Percentiles rank a stretch among this genome's conserved stretches.
phyloP scores from a whole-genome alignment of 64 coral and sea anemone species.

The Pocillopora damicornis region DNA sequence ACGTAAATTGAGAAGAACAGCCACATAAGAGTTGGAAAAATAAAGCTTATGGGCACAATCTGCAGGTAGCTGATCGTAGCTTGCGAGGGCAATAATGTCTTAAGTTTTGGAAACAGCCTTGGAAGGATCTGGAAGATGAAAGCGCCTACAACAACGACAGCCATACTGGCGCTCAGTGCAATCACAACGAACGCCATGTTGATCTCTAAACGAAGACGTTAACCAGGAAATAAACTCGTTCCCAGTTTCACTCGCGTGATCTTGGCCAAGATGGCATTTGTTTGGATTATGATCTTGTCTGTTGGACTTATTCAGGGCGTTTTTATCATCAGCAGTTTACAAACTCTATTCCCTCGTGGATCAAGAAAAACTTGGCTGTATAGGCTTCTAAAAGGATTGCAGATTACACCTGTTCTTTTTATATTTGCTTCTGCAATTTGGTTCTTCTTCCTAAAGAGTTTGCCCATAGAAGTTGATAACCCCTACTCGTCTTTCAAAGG shows the following conservation, averaged over 20 bases:
- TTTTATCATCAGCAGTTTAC: slow-evolving; percentile 86
- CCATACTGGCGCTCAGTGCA: not conserved
- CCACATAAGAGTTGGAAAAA: slow-evolving; percentile 60
- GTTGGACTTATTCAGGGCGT: slow-evolving; percentile 85
- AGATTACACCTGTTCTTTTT: slow-evolving; percentile 71
- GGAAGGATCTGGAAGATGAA: slow-evolving; percentile 80
- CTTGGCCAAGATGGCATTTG: slow-evolving; percentile 78
- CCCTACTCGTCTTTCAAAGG: slow-evolving; percentile 67
- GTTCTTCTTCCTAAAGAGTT: slow-evolving; percentile 86
- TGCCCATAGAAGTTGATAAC: slow-evolving; percentile 67
- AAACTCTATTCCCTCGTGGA: slow-evolving; percentile 65
- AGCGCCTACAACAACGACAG: slow-evolving; percentile 64
- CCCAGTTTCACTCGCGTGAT: not conserved
- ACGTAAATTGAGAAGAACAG: slow-evolving; percentile 56
- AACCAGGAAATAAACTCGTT: slow-evolving; percentile 9
- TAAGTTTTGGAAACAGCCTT: slow-evolving; percentile 69
- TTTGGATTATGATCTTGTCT: slow-evolving; percentile 70
- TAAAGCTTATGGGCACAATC: slow-evolving; percentile 71
- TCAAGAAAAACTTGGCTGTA: slow-evolving; percentile 44
- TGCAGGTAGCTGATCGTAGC: slow-evolving; percentile 76
- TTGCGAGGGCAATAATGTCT: slow-evolving; percentile 67
- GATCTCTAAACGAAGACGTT: not conserved
- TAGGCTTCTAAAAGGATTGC: slow-evolving; percentile 66
- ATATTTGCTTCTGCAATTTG: slow-evolving; percentile 83
- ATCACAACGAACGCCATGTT: slow-evolving; percentile 28